Base-by-base conservation (phyloP, 2,888 invertebrate genomes). In the Megamerina dolium region DNA sequence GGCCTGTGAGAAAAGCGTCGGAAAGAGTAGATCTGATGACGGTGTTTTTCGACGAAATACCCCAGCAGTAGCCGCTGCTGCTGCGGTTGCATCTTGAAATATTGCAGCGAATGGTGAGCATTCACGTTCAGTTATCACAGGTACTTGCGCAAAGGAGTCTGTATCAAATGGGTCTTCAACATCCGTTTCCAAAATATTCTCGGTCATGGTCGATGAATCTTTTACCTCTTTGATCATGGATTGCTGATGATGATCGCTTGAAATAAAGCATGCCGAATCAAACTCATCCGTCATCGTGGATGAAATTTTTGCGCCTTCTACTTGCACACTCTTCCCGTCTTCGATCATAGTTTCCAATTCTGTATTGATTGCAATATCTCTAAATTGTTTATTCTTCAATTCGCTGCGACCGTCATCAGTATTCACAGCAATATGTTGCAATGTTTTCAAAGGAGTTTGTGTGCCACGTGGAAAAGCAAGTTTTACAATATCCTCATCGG, bases 391-490 rank as follows among this genome's bases (percentile, higher is more conserved):
- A 23, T 23, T 23, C 23, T 23, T 23, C 23, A 23, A 8, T 23
- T 8, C 23, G 10, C 23, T 23, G 6, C 10, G 50, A n/a, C n/a
- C 27, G 19, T 20, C 19, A 3, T 47, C 41, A 35, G 51, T 54
- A 45, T 53, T 43, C 36, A 19, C 14, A 8, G 13, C 39, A 31
- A 26, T 23, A 10, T 44, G 27, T 41, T 5, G 4, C 29, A 17
- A 43, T 14, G 41, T 17, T 19, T 9, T 45, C 9, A 3, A 53
- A 9, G 23, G 18, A 12, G 70, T 70, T 52, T 70, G 70, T 14
- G 70, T 70, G 37, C 57, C 48, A 27, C 68, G 57, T 10, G 70
- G 68, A 50, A 68, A 63, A 14, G 50, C 50, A 29, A 68, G 12
- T 12, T 55, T 40, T 18, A 52, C 51, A 21, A 50, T 48, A 21